These are phyloP conservation scores for Euura saliciscinereae DNA, from an alignment of 1,140 invertebrate genomes.

Conservation along the genomic window DNA sequence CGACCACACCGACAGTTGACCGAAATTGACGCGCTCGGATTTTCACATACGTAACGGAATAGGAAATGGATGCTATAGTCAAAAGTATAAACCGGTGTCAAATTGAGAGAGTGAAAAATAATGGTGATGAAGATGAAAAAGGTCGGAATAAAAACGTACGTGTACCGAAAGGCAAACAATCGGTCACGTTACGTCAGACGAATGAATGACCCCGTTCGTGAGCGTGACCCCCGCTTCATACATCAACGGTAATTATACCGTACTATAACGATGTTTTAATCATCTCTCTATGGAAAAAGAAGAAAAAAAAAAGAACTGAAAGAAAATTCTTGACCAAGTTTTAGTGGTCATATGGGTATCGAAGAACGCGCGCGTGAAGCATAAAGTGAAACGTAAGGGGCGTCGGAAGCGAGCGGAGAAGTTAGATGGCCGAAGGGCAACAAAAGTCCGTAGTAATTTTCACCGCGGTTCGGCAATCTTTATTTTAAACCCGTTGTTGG, in stretches of 20 bases:
- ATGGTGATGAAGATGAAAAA: slow-evolving; percentile 10
- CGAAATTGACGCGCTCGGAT: no score
- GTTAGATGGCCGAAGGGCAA: not conserved
- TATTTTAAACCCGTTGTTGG: not conserved
- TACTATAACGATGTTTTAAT: slow-evolving; percentile 17
- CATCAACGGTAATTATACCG: slow-evolving; percentile 6
- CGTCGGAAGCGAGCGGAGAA: not conserved
- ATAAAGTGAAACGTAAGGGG: not conserved
- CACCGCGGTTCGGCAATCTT: not conserved
- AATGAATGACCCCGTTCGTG: slow-evolving; percentile 8
- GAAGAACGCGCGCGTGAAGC: not conserved
- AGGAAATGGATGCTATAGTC: not conserved
- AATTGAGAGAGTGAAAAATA: slow-evolving; percentile 10
- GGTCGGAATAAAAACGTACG: slow-evolving; percentile 11
- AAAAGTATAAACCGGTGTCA: not conserved
- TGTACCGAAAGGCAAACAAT: slow-evolving; percentile 12
- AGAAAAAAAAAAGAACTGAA: slow-evolving; percentile 27
- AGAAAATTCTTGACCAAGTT: slow-evolving; percentile 16
- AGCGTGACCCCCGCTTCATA: slow-evolving; percentile 19
- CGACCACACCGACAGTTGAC: no score
- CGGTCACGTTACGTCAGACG: not conserved
- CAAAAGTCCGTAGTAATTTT: not conserved
- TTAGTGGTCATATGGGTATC: no score
- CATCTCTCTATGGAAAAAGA: not conserved
- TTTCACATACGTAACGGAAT: no score